Conservation (phyloP, 2,888 invertebrate species). For the Conus canariensis region DNA sequence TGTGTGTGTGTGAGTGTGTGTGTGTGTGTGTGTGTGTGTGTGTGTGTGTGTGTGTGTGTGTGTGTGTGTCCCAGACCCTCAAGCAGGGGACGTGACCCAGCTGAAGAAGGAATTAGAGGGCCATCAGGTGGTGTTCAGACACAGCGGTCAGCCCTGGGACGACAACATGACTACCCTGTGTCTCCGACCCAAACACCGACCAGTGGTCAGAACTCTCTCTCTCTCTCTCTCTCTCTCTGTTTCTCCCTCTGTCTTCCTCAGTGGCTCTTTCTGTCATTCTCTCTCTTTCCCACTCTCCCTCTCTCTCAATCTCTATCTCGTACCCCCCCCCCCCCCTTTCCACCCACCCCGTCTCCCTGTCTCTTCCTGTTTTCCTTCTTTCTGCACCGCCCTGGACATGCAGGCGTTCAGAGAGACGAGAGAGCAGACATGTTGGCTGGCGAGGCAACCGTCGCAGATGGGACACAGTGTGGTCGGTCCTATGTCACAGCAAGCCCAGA, state of each 20-base stretch:
- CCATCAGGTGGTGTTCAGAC: not conserved
- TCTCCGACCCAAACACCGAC: not conserved
- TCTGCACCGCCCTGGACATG: too few species aligned
- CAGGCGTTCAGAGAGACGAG: too few species aligned
- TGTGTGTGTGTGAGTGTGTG: not conserved
- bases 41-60: constrained; percentile 22
- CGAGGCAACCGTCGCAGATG: too few species aligned
- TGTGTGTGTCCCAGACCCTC: not conserved
- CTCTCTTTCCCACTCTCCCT: not conserved
- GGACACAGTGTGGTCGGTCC: too few species aligned
- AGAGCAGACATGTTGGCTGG: too few species aligned
- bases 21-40: not conserved
- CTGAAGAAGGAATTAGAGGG: not conserved
- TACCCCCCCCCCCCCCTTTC: too few species aligned
- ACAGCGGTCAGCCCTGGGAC: not conserved
- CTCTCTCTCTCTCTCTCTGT: not conserved
- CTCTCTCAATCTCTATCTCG: too few species aligned
- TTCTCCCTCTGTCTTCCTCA: not conserved
- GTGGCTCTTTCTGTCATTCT: not conserved
- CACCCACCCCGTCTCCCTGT: not conserved
- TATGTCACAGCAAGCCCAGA: too few species aligned
- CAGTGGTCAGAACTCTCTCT: not conserved
- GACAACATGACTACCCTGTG: constrained; percentile 6
- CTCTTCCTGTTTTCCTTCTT: too few species aligned
- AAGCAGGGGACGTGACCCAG: not conserved